phyloP scores from a whole-genome alignment of 2,797 vertebrate genomes.

The Paratrypauchen microcephalus region DNA sequence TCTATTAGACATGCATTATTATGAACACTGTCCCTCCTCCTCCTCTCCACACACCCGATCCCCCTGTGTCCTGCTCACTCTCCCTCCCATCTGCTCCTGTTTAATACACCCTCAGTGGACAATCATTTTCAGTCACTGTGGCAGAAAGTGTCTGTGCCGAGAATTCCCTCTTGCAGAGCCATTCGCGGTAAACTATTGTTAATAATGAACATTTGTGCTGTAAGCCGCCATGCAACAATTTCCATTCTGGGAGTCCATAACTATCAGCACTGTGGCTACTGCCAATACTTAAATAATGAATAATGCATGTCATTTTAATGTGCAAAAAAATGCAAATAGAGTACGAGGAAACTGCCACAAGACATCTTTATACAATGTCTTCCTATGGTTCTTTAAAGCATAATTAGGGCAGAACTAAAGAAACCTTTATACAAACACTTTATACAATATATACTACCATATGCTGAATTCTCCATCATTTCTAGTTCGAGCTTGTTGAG shows the following conservation, averaged over 20 bases:
- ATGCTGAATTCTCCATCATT: constrained; percentile 20
- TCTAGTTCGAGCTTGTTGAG: constrained; percentile 35
- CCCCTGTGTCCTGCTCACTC: constrained; percentile 53
- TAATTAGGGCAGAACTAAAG: background rate
- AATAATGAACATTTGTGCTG: constrained; percentile 40
- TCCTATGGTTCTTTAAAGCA: constrained; percentile 5
- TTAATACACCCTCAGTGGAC: constrained; percentile 58
- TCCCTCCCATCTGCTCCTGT: constrained; percentile 63
- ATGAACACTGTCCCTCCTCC: constrained; percentile 27
- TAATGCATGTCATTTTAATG: constrained; percentile 17
- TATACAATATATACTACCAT: too few relatives aligned
- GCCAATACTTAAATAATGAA: constrained; percentile 35
- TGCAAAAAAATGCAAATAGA: constrained; percentile 21
- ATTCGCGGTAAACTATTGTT: constrained; percentile 41
- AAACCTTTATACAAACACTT: background rate
- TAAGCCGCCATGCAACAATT: constrained; percentile 10
- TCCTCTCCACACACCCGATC: constrained; percentile 49
- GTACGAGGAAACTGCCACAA: background rate
- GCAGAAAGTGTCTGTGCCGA: constrained; percentile 50
- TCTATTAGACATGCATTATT: background rate
- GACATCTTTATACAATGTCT: constrained; percentile 5
- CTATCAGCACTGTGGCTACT: constrained; percentile 20
- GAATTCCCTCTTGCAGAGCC: constrained; percentile 49
- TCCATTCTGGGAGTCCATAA: constrained; percentile 23
- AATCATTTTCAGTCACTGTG: constrained; percentile 52